Evolutionary conservation across 2,113 vertebrate genomes (phyloP).

Genomic region (Furnarius figulus): DNA sequence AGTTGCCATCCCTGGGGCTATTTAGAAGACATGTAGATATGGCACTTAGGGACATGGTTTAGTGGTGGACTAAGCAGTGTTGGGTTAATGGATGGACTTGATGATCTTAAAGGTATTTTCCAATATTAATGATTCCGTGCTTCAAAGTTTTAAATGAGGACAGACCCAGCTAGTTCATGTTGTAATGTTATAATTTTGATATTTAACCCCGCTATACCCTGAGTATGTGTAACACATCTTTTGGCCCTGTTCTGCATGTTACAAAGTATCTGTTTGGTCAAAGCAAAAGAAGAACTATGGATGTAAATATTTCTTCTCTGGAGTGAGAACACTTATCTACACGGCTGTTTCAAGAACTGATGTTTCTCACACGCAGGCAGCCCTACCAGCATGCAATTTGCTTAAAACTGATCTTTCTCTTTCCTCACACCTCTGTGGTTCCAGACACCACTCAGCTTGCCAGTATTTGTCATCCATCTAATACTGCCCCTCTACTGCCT

Average conservation of each 20-base stretch:
- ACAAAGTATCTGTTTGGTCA: neutral
- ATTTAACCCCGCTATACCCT: neutral
- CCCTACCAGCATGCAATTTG: neutral
- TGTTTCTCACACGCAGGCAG: neutral
- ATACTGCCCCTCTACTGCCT: neutral
- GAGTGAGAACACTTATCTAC: neutral
- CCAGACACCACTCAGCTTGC: neutral
- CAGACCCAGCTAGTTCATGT: neutral
- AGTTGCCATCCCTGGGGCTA: neutral
- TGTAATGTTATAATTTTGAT: neutral
- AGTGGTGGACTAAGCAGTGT: neutral
- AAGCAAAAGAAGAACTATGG: neutral
- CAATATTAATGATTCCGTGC: neutral
- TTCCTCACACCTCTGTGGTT: neutral
- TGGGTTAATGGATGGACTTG: neutral
- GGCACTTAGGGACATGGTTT: neutral
- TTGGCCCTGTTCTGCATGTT: neutral
- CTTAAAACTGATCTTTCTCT: neutral
- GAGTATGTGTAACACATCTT: neutral
- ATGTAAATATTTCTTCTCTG: neutral
- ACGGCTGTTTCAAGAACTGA: neutral
- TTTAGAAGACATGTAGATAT: neutral
- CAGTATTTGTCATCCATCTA: neutral
- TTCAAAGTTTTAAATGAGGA: neutral
- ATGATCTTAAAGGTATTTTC: neutral